phyloP scores from a whole-genome alignment of 2,797 vertebrate species.

The Crenuchus spilurus region DNA sequence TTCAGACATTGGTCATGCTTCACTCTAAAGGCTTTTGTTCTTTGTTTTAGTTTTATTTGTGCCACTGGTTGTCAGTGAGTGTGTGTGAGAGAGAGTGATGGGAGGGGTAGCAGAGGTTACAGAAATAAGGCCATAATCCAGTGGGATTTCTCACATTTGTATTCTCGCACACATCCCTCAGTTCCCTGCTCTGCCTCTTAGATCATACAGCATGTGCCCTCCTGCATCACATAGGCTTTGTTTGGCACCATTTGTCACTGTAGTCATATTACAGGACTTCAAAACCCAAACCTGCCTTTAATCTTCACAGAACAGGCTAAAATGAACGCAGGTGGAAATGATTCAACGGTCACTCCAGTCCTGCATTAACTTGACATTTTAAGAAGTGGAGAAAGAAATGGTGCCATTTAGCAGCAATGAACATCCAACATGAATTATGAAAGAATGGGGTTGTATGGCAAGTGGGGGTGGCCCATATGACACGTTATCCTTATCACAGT shows the following conservation, averaged over 20 bases:
- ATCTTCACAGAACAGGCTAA: conserved; percentile 43
- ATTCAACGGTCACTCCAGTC: neutral
- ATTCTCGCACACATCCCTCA: conserved; percentile 20
- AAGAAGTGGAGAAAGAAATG: neutral
- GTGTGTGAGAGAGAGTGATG: neutral
- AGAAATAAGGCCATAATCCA: conserved; percentile 9
- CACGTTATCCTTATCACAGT: no score
- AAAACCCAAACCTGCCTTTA: conserved; percentile 50
- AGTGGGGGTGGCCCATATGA: no score
- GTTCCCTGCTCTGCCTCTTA: conserved; percentile 8
- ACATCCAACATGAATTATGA: neutral
- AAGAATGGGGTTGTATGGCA: neutral
- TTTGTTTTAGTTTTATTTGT: conserved; percentile 12
- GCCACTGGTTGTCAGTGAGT: neutral
- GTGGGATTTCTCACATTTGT: conserved; percentile 4
- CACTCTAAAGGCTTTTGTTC: neutral
- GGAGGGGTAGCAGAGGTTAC: neutral
- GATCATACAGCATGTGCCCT: conserved; percentile 16
- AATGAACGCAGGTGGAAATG: conserved; percentile 29
- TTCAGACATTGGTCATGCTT: conserved; percentile 12
- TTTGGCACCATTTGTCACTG: conserved; percentile 47
- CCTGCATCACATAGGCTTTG: conserved; percentile 2
- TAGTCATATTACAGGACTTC: conserved; percentile 46
- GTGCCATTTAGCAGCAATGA: neutral
- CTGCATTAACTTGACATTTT: conserved; percentile 9